These are phyloP conservation scores for Ornithoptera alexandrae DNA, from an alignment of 2,888 invertebrate species.

Conservation along the genomic window DNA sequence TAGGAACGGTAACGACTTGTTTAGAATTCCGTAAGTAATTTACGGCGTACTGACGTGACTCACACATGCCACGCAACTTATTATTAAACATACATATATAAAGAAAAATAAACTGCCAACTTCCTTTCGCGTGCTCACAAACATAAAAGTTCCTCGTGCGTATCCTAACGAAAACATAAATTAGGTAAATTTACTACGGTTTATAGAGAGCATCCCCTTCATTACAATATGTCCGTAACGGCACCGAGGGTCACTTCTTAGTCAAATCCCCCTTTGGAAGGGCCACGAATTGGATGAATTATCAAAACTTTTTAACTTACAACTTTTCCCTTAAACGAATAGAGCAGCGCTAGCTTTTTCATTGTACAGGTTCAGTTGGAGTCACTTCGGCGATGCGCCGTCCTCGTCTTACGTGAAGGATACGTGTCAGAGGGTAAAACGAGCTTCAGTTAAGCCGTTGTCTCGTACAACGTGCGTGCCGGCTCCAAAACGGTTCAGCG, in stretches of 20 bases:
- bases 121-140: conserved; percentile 74
- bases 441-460: conserved; percentile 51
- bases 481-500: conserved; percentile 45
- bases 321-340: conserved; percentile 70
- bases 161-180: conserved; percentile 77
- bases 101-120: conserved; percentile 64
- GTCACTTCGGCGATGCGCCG: conserved; percentile 42
- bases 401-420: conserved; percentile 57
- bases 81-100: conserved; percentile 67
- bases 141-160: conserved; percentile 78
- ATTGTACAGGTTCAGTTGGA: conserved; percentile 54
- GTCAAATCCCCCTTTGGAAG: conserved; percentile 65
- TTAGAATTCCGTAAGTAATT: conserved; percentile 58
- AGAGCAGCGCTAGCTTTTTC: conserved; percentile 56
- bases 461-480: conserved; percentile 50
- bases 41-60: conserved; percentile 59
- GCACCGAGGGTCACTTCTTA: conserved; percentile 70
- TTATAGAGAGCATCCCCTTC: conserved; percentile 75
- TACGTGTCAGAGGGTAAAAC: conserved; percentile 44
- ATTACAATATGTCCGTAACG: conserved; percentile 75
- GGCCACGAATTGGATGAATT: conserved; percentile 67
- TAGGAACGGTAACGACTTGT: conserved; percentile 53
- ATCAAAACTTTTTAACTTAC: conserved; percentile 77
- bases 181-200: conserved; percentile 73
- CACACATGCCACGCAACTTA: conserved; percentile 60